A percentile compares a stretch with the other conserved stretches of the same genome.
Evolutionary conservation across 2,797 vertebrate genomes (phyloP).

Genomic region (Lithobates pipiens): DNA sequence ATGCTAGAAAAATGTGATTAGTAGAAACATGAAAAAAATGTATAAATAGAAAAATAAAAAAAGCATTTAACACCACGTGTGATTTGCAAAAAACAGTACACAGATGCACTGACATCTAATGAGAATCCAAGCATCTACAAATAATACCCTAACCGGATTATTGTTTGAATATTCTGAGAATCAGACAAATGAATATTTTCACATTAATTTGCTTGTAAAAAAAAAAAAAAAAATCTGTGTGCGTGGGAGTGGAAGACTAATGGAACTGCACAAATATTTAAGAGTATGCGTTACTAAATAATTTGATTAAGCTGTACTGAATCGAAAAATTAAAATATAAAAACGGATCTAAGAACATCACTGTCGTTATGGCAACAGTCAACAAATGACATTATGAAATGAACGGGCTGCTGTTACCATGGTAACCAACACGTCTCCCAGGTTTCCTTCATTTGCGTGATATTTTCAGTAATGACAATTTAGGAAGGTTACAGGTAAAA

Average conservation of each 20-base stretch:
- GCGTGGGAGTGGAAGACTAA: not conserved
- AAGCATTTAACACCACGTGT: too few species aligned
- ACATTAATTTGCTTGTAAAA: not conserved
- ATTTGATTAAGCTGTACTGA: not conserved
- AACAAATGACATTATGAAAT: constrained; percentile 56
- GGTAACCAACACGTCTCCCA: constrained; percentile 52
- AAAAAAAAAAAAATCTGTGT: not conserved
- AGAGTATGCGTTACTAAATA: not conserved
- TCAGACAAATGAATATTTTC: constrained; percentile 7
- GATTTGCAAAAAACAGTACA: too few species aligned
- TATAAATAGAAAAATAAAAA: too few species aligned
- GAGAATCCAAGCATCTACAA: not conserved
- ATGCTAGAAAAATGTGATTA: too few species aligned
- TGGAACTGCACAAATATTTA: constrained; percentile 4
- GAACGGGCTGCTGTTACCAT: constrained; percentile 38
- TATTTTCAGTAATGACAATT: constrained; percentile 49
- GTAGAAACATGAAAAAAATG: too few species aligned
- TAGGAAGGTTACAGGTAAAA: constrained; percentile 8
- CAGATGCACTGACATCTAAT: not conserved
- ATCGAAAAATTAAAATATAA: not conserved
- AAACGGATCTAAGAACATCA: constrained; percentile 15
- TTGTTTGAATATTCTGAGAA: not conserved
- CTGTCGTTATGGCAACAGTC: constrained; percentile 36
- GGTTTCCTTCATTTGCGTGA: constrained; percentile 38
- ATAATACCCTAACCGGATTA: not conserved